These are phyloP conservation scores for Psix sp. DNA, from an alignment of 1,140 invertebrate genomes.

Conservation along the genomic window DNA sequence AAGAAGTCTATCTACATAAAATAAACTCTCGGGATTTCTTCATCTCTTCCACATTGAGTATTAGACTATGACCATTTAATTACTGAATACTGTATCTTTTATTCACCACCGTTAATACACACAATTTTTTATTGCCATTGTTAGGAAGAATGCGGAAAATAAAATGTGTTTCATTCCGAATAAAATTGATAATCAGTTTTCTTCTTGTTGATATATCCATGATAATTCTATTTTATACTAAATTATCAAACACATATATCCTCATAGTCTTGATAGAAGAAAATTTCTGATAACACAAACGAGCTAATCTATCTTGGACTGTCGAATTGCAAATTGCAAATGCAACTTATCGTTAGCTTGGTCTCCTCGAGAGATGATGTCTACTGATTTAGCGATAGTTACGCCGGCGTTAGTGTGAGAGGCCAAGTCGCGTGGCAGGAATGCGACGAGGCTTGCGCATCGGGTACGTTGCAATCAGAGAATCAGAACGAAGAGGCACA, in stretches of 20 bases:
- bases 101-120: no score
- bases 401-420: constrained; percentile 66
- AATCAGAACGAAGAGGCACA: constrained; percentile 57
- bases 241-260: no score
- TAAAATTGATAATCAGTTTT: no score
- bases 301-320: no score
- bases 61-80: constrained; percentile 26
- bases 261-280: no score
- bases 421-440: constrained; percentile 73
- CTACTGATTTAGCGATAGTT: constrained; percentile 45
- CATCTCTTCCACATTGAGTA: constrained; percentile 14
- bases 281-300: no score
- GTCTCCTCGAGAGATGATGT: constrained; percentile 32
- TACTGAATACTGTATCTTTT: no score
- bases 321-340: constrained; percentile 23
- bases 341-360: constrained; percentile 11
- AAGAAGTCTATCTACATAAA: constrained; percentile 32
- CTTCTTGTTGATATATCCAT: no score
- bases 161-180: no score
- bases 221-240: no score
- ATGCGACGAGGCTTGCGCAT: constrained; percentile 69
- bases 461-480: constrained; percentile 56
- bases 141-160: no score
- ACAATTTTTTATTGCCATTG: no score
- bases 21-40: constrained; percentile 27